These are phyloP conservation scores for Ophthalmolycus amberensis DNA, from an alignment of 2,113 vertebrate species.

Conservation along the genomic window DNA sequence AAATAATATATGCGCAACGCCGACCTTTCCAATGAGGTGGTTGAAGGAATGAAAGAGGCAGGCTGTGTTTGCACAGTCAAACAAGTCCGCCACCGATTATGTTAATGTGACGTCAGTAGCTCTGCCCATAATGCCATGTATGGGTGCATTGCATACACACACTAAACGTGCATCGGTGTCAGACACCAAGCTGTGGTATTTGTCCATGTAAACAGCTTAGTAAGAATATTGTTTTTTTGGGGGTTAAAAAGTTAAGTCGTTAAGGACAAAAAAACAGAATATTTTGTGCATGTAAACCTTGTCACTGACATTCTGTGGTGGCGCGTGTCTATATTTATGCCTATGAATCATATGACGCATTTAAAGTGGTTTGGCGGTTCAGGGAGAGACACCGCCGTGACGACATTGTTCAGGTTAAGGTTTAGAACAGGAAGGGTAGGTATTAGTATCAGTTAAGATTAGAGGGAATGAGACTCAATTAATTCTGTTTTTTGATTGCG, in stretches of 20 bases:
- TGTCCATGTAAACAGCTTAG: background rate
- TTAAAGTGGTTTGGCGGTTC: background rate
- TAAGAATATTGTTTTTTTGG: background rate
- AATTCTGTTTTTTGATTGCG: background rate
- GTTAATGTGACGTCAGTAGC: background rate
- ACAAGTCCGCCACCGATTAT: background rate
- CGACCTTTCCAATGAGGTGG: background rate
- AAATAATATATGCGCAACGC: background rate
- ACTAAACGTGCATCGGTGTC: too few species aligned
- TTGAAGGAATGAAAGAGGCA: background rate
- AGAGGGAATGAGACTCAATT: background rate
- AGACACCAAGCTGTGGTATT: too few species aligned
- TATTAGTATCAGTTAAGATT: constrained; percentile 1
- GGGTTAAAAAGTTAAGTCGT: too few species aligned
- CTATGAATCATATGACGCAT: background rate
- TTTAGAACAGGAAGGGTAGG: background rate
- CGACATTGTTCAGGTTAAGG: background rate
- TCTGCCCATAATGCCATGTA: too few species aligned
- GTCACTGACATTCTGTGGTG: background rate
- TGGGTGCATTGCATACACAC: too few species aligned
- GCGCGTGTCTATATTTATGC: background rate
- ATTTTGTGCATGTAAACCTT: too few species aligned
- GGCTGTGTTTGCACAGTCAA: background rate
- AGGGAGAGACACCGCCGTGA: background rate
- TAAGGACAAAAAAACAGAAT: too few species aligned